phyloP scores from a whole-genome alignment of 2,888 invertebrate species.

The Subacronicta megacephala region DNA sequence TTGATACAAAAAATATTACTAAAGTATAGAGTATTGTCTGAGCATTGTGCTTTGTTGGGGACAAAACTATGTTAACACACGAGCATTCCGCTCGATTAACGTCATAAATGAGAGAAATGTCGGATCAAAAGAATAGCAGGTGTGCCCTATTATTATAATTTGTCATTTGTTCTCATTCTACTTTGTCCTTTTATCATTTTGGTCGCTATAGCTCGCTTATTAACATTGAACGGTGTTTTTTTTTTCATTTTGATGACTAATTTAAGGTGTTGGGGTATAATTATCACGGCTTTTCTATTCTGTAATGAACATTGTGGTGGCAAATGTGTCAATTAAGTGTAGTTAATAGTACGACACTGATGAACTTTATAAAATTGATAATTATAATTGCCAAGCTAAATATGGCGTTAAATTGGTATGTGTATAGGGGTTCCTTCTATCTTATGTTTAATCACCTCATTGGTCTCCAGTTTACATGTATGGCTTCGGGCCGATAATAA shows the following conservation, averaged over 20 bases:
- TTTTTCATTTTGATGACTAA: slow-evolving; percentile 63
- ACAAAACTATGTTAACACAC: slow-evolving; percentile 83
- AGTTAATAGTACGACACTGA: slow-evolving; percentile 31
- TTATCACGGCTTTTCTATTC: slow-evolving; percentile 49
- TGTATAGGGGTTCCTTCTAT: slow-evolving; percentile 27
- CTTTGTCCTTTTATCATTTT: slow-evolving; percentile 78
- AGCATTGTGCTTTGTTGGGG: slow-evolving; percentile 81
- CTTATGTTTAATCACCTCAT: slow-evolving; percentile 31
- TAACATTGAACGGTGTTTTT: slow-evolving; percentile 67
- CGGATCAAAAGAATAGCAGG: slow-evolving; percentile 89
- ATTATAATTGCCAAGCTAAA: slow-evolving; percentile 39
- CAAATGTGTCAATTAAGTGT: slow-evolving; percentile 61
- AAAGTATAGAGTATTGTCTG: slow-evolving; percentile 84
- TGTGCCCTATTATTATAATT: slow-evolving; percentile 87
- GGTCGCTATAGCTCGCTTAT: slow-evolving; percentile 71
- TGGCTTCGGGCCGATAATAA: slow-evolving; percentile 28
- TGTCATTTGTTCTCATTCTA: slow-evolving; percentile 83
- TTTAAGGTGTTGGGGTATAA: slow-evolving; percentile 61
- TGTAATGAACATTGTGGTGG: slow-evolving; percentile 49
- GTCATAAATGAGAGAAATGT: slow-evolving; percentile 89
- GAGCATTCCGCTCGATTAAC: slow-evolving; percentile 87
- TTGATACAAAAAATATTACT: slow-evolving; percentile 87
- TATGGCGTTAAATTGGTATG: slow-evolving; percentile 37
- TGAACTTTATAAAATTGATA: slow-evolving; percentile 46
- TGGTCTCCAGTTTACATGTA: slow-evolving; percentile 38